A percentile compares a stretch with the other conserved stretches of the same genome.
Evolutionary conservation across 1,140 invertebrate species (phyloP).

Genomic region (Brachionus sp.): DNA sequence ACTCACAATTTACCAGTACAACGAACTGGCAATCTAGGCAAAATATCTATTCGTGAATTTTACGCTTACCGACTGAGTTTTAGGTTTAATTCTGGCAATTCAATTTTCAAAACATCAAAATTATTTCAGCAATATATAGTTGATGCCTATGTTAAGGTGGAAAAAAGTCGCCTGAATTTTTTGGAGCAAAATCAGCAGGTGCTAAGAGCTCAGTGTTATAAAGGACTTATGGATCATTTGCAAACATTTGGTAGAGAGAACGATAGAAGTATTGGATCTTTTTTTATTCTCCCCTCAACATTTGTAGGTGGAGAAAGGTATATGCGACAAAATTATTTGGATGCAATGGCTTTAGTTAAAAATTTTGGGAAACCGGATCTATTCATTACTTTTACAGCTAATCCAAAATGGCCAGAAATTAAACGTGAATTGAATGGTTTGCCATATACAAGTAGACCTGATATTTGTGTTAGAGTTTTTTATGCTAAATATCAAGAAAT

Average conservation of each 20-base stretch:
- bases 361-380: conserved; percentile 47
- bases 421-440: conserved; percentile 50
- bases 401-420: conserved; percentile 57
- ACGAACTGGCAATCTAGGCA: background rate
- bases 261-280: background rate
- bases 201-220: no score
- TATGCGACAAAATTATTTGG: conserved; percentile 32
- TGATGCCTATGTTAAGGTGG: conserved; percentile 53
- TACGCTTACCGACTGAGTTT: background rate
- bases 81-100: background rate
- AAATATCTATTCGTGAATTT: background rate
- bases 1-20: no score
- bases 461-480: conserved; percentile 61
- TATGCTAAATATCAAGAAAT: conserved; percentile 60
- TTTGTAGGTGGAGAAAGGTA: background rate
- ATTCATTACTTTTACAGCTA: conserved; percentile 52
- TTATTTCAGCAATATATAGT: conserved; percentile 14
- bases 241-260: no score
- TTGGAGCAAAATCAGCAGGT: background rate
- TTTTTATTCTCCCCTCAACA: background rate
- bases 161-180: conserved; percentile 51
- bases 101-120: background rate
- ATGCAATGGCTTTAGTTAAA: conserved; percentile 47
- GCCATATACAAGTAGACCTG: conserved; percentile 54
- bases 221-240: no score